A percentile compares a stretch with the other conserved stretches of the same genome.
phyloP scores from a whole-genome alignment of 2,888 invertebrate genomes.

The Caenorhabditis sp. region DNA sequence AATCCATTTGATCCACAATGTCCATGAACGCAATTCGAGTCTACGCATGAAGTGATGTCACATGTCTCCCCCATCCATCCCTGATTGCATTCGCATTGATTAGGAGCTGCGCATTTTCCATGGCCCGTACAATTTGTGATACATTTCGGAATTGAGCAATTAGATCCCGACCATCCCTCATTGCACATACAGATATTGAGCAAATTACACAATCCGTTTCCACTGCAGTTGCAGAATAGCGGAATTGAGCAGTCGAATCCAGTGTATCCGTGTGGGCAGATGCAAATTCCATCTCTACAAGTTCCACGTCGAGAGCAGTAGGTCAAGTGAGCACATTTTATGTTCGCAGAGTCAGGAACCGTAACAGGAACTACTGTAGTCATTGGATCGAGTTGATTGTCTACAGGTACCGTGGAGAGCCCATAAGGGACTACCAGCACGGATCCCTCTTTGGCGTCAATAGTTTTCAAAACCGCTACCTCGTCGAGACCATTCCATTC shows the following conservation, averaged over 20 bases:
- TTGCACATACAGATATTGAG: slow-evolving; percentile 70
- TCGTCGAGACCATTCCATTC: slow-evolving; percentile 65
- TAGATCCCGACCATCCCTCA: slow-evolving; percentile 69
- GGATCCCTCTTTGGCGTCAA: slow-evolving; percentile 50
- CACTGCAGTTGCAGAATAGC: slow-evolving; percentile 65
- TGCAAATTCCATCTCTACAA: slow-evolving; percentile 66
- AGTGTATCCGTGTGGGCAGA: slow-evolving; percentile 65
- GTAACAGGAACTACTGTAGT: slow-evolving; percentile 46
- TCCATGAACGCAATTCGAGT: slow-evolving; percentile 63
- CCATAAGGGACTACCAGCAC: slow-evolving; percentile 22
- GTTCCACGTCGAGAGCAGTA: slow-evolving; percentile 66
- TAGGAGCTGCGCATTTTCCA: slow-evolving; percentile 71
- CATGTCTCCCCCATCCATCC: slow-evolving; percentile 67
- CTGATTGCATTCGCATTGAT: slow-evolving; percentile 66
- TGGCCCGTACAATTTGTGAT: slow-evolving; percentile 61
- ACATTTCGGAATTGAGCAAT: slow-evolving; percentile 73
- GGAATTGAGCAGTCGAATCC: slow-evolving; percentile 69
- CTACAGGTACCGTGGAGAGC: slow-evolving; percentile 10
- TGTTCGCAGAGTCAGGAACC: slow-evolving; percentile 34
- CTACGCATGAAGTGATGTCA: slow-evolving; percentile 53
- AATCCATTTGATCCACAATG: slow-evolving; percentile 58
- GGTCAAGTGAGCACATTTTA: slow-evolving; percentile 65
- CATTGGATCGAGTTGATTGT: slow-evolving; percentile 47
- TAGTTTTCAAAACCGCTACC: slow-evolving; percentile 34
- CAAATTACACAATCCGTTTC: slow-evolving; percentile 67